These are phyloP conservation scores for Myotis daubentonii DNA, from an alignment of 2,797 vertebrate species.

Conservation along the genomic window DNA sequence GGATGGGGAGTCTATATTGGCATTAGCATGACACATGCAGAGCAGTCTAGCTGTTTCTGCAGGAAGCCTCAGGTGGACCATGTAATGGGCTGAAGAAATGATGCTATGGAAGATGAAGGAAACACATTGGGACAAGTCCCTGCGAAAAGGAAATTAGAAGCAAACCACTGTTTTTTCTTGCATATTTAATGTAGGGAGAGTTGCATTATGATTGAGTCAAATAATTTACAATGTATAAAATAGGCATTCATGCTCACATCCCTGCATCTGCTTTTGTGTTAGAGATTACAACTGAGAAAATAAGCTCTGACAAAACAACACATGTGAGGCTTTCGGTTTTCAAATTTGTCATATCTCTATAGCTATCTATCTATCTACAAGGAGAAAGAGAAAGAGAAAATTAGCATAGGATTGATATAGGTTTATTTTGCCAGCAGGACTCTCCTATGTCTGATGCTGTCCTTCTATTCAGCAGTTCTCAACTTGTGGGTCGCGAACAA, in stretches of 20 bases:
- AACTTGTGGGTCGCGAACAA: too few species aligned
- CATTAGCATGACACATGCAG: rapidly evolving
- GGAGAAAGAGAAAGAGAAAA: neutral
- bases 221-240: neutral
- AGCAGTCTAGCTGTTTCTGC: neutral
- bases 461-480: too few species aligned
- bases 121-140: neutral
- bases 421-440: neutral
- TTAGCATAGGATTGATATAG: neutral
- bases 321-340: neutral
- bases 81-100: neutral
- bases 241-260: neutral
- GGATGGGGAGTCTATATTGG: rapidly evolving
- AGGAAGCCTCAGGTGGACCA: neutral
- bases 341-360: neutral
- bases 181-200: neutral
- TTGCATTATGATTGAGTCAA: neutral
- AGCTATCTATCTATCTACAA: neutral
- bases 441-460: neutral
- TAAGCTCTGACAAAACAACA: neutral
- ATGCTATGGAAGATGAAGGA: neutral
- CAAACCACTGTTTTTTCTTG: neutral
- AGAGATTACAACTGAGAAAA: neutral
- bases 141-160: neutral
- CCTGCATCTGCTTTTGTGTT: neutral